Evolutionary conservation across 2,113 vertebrate species (phyloP).

Genomic region (Spilogale gracilis): DNA sequence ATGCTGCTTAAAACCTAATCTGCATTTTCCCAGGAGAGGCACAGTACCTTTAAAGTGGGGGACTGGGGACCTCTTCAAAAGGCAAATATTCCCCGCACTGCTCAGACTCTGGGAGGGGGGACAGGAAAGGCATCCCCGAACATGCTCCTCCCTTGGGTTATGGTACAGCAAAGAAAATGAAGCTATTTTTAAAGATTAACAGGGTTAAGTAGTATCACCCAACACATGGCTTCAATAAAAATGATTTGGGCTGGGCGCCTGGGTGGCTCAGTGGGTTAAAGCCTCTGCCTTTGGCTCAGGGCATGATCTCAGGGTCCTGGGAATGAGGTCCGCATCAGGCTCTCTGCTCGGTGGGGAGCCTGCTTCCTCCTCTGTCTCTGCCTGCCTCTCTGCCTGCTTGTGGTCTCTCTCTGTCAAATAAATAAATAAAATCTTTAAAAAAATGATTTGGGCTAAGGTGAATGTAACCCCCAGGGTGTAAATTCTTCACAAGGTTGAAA

Average conservation of each 20-base stretch:
- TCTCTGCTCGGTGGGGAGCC: too few species aligned
- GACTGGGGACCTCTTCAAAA: neutral
- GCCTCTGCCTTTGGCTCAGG: too few species aligned
- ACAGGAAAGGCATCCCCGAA: neutral
- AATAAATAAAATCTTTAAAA: neutral
- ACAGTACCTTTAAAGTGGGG: neutral
- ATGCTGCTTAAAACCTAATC: too few species aligned
- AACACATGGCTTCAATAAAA: neutral
- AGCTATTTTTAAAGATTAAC: neutral
- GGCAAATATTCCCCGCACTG: neutral
- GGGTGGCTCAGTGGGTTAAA: too few species aligned
- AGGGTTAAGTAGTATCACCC: neutral
- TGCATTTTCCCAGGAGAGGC: neutral
- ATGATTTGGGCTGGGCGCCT: neutral
- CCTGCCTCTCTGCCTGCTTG: too few species aligned
- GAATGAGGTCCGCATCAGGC: too few species aligned
- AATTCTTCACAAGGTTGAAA: neutral
- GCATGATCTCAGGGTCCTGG: too few species aligned
- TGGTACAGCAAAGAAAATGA: neutral
- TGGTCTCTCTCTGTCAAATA: too few species aligned
- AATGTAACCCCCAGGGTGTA: accelerated
- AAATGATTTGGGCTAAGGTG: neutral
- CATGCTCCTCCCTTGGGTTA: neutral
- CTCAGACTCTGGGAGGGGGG: neutral
- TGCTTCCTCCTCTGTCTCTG: too few species aligned